Conservation (phyloP, 2,113 vertebrate species). For the Canis aureus region DNA sequence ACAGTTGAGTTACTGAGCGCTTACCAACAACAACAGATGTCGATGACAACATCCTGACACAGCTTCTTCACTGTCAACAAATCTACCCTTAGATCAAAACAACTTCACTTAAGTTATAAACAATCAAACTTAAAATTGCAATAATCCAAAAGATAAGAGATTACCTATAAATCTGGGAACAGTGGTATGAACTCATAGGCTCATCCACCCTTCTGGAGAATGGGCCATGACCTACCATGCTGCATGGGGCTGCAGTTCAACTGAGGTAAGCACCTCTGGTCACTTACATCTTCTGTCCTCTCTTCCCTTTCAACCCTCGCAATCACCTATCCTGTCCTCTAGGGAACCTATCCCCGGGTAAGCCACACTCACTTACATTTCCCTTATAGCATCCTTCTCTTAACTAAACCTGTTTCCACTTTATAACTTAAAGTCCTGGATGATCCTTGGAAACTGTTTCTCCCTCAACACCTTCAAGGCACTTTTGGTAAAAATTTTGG, state of each 20-base stretch:
- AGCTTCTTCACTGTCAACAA: not conserved
- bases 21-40: not conserved
- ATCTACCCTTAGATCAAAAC: not conserved
- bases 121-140: not conserved
- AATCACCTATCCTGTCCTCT: not conserved
- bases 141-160: not conserved
- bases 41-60: not conserved
- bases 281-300: not conserved
- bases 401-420: not conserved
- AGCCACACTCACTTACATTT: not conserved
- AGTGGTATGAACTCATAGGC: accelerated
- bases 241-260: not conserved
- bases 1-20: not conserved
- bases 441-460: not conserved
- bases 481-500: too few relatives aligned
- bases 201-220: accelerated
- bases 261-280: not conserved
- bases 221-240: not conserved
- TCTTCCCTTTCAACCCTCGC: not conserved
- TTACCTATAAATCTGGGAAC: not conserved
- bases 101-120: not conserved
- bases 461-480: not conserved
- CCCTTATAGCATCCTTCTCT: not conserved
- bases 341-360: not conserved
- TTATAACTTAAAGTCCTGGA: not conserved